These are phyloP conservation scores for Hippolais icterina DNA, from an alignment of 2,113 vertebrate species.

Conservation along the genomic window DNA sequence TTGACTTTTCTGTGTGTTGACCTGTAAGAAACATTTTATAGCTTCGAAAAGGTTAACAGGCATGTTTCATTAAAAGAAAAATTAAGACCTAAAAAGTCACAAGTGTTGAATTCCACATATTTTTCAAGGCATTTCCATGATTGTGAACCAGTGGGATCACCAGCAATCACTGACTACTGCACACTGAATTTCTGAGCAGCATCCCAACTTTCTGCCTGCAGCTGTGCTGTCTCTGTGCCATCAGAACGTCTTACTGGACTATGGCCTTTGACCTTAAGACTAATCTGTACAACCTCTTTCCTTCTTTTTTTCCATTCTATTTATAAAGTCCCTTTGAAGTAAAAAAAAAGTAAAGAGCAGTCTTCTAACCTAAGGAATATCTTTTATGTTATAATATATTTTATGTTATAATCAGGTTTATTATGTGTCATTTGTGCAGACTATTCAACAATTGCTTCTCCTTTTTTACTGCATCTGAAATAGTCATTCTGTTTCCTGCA, in stretches of 20 bases:
- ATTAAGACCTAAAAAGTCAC: background rate
- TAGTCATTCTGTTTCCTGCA: background rate
- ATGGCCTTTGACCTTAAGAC: background rate
- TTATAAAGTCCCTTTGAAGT: background rate
- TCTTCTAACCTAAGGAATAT: background rate
- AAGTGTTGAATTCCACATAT: background rate
- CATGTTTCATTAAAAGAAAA: background rate
- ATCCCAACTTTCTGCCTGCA: background rate
- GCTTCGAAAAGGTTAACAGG: background rate
- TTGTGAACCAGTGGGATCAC: background rate
- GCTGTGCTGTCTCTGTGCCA: background rate
- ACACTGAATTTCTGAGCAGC: background rate
- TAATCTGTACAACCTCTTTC: accelerated
- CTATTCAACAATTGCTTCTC: background rate
- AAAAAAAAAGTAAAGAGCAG: background rate
- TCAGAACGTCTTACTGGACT: background rate
- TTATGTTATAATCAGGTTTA: background rate
- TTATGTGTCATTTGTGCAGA: background rate
- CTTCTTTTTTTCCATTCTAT: background rate
- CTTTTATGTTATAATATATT: background rate
- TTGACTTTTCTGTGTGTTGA: background rate
- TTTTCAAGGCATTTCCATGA: background rate
- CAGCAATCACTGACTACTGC: background rate
- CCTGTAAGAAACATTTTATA: background rate
- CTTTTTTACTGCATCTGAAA: conserved; percentile 1